phyloP scores from a whole-genome alignment of 2,888 invertebrate genomes.

The Anagyrus pseudococci region DNA sequence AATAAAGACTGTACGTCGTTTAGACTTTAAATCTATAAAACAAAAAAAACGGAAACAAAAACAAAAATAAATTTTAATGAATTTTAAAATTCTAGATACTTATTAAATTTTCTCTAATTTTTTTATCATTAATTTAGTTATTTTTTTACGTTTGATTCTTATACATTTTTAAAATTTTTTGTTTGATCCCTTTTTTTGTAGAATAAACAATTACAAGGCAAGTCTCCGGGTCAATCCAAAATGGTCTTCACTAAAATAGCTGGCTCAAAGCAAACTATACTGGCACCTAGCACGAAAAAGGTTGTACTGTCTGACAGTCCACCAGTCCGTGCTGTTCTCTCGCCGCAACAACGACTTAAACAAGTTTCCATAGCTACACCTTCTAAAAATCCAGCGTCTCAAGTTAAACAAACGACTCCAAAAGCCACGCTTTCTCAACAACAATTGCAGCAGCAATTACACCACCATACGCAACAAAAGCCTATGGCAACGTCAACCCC shows the following conservation, averaged over 20 bases:
- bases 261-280: slow-evolving; percentile 55
- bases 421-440: slow-evolving; percentile 54
- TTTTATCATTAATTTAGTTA: slow-evolving; percentile 11
- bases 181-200: slow-evolving; percentile 25
- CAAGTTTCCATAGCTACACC: slow-evolving; percentile 38
- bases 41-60: slow-evolving; percentile 27
- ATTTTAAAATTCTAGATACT: slow-evolving; percentile 7
- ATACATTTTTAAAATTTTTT: slow-evolving; percentile 10
- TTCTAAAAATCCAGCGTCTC: slow-evolving; percentile 41
- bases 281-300: slow-evolving; percentile 56
- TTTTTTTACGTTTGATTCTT: slow-evolving; percentile 9
- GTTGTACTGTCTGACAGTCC: slow-evolving; percentile 40
- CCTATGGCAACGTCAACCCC: slow-evolving; percentile 3
- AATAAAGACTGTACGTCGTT: slow-evolving; percentile 34
- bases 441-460: slow-evolving; percentile 42
- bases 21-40: slow-evolving; percentile 22
- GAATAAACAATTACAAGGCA: slow-evolving; percentile 36
- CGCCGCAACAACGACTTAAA: slow-evolving; percentile 42
- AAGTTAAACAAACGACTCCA: slow-evolving; percentile 65
- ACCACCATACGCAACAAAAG: slow-evolving; percentile 28
- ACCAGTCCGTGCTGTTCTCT: slow-evolving; percentile 41
- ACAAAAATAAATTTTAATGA: slow-evolving; percentile 22
- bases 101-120: slow-evolving; percentile 13
- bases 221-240: slow-evolving; percentile 48
- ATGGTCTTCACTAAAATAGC: slow-evolving; percentile 55